A percentile compares a stretch with the other conserved stretches of the same genome.
Evolutionary conservation across 2,113 vertebrate genomes (phyloP).

Genomic region (Monopterus albus): DNA sequence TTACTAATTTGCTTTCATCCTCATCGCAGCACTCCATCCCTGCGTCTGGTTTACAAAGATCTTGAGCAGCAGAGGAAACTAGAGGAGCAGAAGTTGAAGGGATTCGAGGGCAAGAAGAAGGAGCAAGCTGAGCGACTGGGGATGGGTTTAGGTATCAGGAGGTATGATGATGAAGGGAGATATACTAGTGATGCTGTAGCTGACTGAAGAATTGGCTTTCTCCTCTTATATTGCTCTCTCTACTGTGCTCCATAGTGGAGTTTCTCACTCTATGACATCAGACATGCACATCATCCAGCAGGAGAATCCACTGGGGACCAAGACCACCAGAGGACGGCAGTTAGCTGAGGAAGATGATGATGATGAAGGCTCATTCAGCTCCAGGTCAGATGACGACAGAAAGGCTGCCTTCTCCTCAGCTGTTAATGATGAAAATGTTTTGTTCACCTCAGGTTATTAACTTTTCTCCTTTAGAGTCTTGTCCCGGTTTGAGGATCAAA

Average conservation of each 20-base stretch:
- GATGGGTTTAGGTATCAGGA: conserved; percentile 88
- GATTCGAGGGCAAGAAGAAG: conserved; percentile 85
- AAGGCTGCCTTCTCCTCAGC: not conserved
- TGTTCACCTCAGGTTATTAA: not conserved
- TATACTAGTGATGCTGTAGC: not conserved
- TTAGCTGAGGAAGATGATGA: conserved; percentile 82
- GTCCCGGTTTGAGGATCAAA: conserved; percentile 82
- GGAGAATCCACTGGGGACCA: conserved; percentile 82
- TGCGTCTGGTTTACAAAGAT: conserved; percentile 89
- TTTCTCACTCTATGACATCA: conserved; percentile 92
- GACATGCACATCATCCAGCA: conserved; percentile 97
- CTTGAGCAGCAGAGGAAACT: conserved; percentile 88
- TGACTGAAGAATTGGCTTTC: not conserved
- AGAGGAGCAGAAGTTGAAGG: conserved; percentile 83
- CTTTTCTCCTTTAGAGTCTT: conserved; percentile 36
- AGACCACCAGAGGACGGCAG: conserved; percentile 75
- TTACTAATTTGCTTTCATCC: conserved; percentile 20
- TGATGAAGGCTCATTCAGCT: conserved; percentile 82
- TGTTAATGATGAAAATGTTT: not conserved
- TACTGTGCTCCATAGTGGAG: conserved; percentile 79
- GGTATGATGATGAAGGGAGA: conserved; percentile 53
- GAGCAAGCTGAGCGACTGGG: conserved; percentile 91
- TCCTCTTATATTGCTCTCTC: not conserved
- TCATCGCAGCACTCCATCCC: conserved; percentile 82
- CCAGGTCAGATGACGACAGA: conserved; percentile 63